phyloP scores from a whole-genome alignment of 1,140 invertebrate species.

The Heterodera schachtii region DNA sequence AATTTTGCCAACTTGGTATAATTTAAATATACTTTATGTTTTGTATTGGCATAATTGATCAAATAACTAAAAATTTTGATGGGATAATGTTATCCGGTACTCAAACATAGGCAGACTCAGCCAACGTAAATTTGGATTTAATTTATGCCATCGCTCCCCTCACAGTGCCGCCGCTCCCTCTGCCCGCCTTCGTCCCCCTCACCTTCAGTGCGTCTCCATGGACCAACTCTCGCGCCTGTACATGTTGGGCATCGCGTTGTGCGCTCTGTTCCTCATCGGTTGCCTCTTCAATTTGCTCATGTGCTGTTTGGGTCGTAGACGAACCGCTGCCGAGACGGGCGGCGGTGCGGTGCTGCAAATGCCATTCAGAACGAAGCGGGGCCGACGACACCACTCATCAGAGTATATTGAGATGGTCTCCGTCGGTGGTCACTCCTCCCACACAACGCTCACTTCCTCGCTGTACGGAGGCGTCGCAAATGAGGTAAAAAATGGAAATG shows the following conservation, averaged over 20 bases:
- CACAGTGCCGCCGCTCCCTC: neutral
- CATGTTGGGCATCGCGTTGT: neutral
- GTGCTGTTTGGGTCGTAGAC: neutral
- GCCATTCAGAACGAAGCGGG: neutral
- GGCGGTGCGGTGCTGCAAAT: neutral
- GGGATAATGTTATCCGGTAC: no score
- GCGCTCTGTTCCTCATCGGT: neutral
- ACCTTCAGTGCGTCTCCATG: neutral
- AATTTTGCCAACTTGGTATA: no score
- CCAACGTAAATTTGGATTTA: no score
- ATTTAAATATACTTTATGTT: no score
- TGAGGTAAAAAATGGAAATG: neutral
- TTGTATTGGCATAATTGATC: no score
- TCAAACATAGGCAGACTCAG: no score
- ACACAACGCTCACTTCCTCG: neutral
- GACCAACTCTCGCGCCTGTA: neutral
- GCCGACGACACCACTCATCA: neutral
- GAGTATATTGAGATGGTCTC: neutral
- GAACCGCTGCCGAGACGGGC: neutral
- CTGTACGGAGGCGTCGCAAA: slow-evolving; percentile 1
- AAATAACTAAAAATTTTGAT: no score
- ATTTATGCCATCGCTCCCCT: no score
- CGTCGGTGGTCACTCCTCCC: neutral
- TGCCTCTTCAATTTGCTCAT: neutral
- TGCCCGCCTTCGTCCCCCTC: neutral